Base-by-base conservation (phyloP, 1,140 invertebrate genomes). In the Lasioglossum albipes region DNA sequence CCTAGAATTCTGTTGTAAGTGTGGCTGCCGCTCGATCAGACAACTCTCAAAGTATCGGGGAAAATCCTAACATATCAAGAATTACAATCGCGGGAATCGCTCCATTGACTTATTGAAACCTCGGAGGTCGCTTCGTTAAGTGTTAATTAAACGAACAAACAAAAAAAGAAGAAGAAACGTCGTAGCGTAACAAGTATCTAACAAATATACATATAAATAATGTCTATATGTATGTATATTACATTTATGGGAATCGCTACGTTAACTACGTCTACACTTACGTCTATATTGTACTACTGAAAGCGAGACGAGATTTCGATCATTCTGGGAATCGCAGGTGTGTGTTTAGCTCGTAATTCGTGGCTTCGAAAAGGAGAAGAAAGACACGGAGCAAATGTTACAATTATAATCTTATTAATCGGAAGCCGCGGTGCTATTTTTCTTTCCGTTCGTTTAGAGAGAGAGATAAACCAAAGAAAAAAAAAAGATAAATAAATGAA, bases 11-110 rank as follows among this genome's bases (percentile, higher is more conserved):
- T n/a, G 61, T 79, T 79, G n/a, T 76, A 73, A 61, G 20, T 75
- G 62, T 82, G 61, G 4, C 36, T 75, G 57, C 54, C 36, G 36
- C 69, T 78, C 22, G 54, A 75, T 81, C 42, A 73, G 76, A 67
- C 54, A 66, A 54, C 52, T 71, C 65, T 59, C 59, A 3, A 36
- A 3, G 2, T 4, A 81, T 66, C 66, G 70, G 36, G 83, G 69
- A 65, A 27, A 74, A 77, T 82, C 42, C 59, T 76, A 49, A n/a
- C 57, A n/a, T 7, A 68, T 59, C 74, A 79, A 75, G 16, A 7
- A 42, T 75, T 84, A 66, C 45, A 18, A 84, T 84, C 82, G 67
- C 71, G 72, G 77, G 69, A 84, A 84, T 84, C 83, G 59, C 77
- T 85, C 84, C 75, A 68, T 81, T 27, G 64, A 84, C 45, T 12